Base-by-base conservation (phyloP, 2,888 invertebrate genomes). In the Amorpha juglandis region DNA sequence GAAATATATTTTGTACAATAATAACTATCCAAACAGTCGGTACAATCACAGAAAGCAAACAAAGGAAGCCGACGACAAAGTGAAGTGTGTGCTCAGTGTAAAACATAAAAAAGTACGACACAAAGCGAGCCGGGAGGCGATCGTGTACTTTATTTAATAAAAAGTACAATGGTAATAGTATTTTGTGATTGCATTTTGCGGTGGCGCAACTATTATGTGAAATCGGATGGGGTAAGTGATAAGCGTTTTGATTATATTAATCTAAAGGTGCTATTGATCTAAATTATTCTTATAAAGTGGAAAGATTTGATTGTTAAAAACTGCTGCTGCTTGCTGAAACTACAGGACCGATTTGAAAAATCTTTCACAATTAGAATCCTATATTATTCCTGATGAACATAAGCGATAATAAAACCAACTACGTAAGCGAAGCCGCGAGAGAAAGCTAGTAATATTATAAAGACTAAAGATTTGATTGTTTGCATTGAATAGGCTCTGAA, bases 131-230 rank as follows among this genome's bases (percentile, higher is more conserved):
- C 55, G 68, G 65, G 69, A 80, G 77, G 75, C 81, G 74, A 80
- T 83, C 77, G 73, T 77, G 75, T 75, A 82, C 78, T 75, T 78
- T 78, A 79, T 79, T 53, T 78, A 76, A 70, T 75, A 76, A 74
- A 75, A 76, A 79, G 72, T 75, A 88, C 86, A 89, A 88, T 84
- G 70, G 82, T 78, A 78, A 82, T 81, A 79, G 80, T 76, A 77
- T 75, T 70, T 82, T 82, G 77, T 78, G 81, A 84, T 85, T 82
- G 80, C 80, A 79, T 80, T 74, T 85, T 86, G 86, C 75, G 84
- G 83, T 76, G 72, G 80, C 76, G 76, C 66, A 67, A 38, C 64
- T 47, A 52, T 67, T 67, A 63, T 67, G 58, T 8, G 33, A 52
- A 27, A 27, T 27, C 4, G 11, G 21, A 35, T 33, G 51, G 47